Conservation (phyloP, 2,113 vertebrate genomes). For the Archocentrus centrarchus region DNA sequence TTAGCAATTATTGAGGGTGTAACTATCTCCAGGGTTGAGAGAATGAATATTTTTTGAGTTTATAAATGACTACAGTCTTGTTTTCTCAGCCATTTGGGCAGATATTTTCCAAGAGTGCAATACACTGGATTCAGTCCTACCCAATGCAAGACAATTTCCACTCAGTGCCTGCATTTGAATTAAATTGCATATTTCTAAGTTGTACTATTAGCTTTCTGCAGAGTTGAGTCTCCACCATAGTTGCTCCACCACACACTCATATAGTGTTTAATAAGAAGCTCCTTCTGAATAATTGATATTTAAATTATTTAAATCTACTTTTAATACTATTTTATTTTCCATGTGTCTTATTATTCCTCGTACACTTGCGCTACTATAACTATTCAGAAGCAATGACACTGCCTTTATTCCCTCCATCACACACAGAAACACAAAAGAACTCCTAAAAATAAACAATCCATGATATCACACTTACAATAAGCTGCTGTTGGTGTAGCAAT, state of each 20-base stretch:
- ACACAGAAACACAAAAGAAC: background rate
- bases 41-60: rapidly evolving
- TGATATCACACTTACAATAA: conserved; percentile 9
- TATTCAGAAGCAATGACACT: background rate
- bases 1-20: background rate
- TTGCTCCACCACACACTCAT: background rate
- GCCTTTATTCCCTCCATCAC: rapidly evolving
- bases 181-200: background rate
- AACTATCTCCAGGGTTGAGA: background rate
- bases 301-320: background rate
- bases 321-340: background rate
- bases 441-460: background rate
- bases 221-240: background rate
- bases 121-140: background rate
- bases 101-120: background rate
- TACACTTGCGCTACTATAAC: background rate
- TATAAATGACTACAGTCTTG: background rate
- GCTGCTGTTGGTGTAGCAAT: conserved; percentile 20
- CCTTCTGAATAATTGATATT: background rate
- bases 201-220: background rate
- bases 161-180: background rate
- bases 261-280: background rate
- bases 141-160: background rate
- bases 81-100: background rate
- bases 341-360: background rate